These are phyloP conservation scores for Mythimna ferrago DNA, from an alignment of 2,888 invertebrate species.

Conservation along the genomic window DNA sequence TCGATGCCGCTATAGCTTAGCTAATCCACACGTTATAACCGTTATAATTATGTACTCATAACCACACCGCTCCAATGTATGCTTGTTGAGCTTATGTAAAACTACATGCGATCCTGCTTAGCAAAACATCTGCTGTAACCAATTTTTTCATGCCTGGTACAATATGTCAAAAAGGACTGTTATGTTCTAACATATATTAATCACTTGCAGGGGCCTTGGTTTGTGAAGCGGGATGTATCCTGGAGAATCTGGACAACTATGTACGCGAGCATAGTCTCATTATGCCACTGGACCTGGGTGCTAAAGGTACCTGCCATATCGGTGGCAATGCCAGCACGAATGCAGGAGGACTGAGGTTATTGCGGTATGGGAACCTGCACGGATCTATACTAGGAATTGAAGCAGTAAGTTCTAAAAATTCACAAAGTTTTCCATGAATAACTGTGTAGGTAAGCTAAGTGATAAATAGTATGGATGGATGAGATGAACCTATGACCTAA, in stretches of 20 bases:
- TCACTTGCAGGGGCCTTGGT: constrained; percentile 92
- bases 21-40: constrained; percentile 9
- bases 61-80: constrained; percentile 4
- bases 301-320: constrained; percentile 98
- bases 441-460: constrained; percentile 1
- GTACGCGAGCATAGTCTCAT: constrained; percentile 94
- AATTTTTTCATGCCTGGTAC: not conserved
- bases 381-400: constrained; percentile 97
- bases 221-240: constrained; percentile 98
- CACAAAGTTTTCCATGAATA: not conserved
- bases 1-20: constrained; percentile 17
- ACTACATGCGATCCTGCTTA: constrained; percentile 10
- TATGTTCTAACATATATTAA: constrained; percentile 3
- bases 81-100: constrained; percentile 1
- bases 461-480: not conserved
- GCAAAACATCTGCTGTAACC: constrained; percentile 7
- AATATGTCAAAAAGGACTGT: not conserved
- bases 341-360: constrained; percentile 98
- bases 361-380: constrained; percentile 98
- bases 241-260: constrained; percentile 95
- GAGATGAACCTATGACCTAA: constrained; percentile 11
- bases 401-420: constrained; percentile 92
- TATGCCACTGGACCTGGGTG: constrained; percentile 99
- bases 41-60: no score
- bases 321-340: constrained; percentile 99